phyloP scores from a whole-genome alignment of 1,140 invertebrate genomes.

The Hypothenemus hampei region DNA sequence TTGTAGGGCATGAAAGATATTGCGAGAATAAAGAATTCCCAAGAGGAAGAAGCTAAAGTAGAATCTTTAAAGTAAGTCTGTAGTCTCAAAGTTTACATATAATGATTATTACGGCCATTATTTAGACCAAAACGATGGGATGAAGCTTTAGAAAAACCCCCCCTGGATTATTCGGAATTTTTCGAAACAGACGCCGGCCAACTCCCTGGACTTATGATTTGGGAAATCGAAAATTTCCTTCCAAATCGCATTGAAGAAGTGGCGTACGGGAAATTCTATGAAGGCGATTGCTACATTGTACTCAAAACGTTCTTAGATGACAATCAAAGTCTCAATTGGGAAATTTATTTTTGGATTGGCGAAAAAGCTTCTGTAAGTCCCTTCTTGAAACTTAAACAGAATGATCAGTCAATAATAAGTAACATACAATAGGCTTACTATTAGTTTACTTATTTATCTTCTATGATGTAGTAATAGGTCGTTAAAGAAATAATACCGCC shows the following conservation, averaged over 20 bases:
- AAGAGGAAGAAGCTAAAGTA: constrained; percentile 55
- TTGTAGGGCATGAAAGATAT: constrained; percentile 95
- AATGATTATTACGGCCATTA: constrained; percentile 4
- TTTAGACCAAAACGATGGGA: constrained; percentile 83
- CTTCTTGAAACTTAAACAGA: no score
- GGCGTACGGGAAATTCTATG: constrained; percentile 96
- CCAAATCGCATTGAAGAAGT: constrained; percentile 90
- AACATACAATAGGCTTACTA: no score
- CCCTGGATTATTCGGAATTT: constrained; percentile 97
- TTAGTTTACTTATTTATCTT: no score
- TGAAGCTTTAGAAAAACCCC: constrained; percentile 90
- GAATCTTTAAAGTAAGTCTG: constrained; percentile 61
- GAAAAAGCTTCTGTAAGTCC: constrained; percentile 81
- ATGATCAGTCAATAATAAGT: no score
- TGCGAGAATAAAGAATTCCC: constrained; percentile 80
- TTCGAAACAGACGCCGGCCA: constrained; percentile 98
- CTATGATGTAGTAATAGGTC: no score
- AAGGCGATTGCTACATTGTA: constrained; percentile 98
- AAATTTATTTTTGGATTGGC: constrained; percentile 99
- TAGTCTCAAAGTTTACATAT: no score
- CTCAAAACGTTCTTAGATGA: constrained; percentile 88
- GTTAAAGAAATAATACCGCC: no score
- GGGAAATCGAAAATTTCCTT: constrained; percentile 99
- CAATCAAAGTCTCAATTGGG: constrained; percentile 81
- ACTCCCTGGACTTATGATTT: constrained; percentile 79